A percentile compares a stretch with the other conserved stretches of the same genome.
Evolutionary conservation across 2,113 vertebrate genomes (phyloP).

Genomic region (Chaetodon trifascialis): DNA sequence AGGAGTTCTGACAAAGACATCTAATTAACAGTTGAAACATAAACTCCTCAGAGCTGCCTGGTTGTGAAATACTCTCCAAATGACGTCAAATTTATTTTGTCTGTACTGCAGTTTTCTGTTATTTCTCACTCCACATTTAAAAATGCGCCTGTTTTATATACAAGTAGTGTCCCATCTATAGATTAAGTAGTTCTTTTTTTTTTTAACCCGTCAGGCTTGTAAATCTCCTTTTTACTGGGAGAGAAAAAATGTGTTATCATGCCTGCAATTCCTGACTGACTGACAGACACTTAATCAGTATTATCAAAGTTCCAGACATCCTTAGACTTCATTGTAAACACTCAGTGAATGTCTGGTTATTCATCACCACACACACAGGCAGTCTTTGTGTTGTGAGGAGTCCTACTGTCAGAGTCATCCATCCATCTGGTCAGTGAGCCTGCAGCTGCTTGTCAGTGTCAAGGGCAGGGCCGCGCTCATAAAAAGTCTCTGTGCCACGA

Average conservation of each 20-base stretch:
- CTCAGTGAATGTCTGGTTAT: conserved; percentile 43
- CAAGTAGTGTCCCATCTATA: not conserved
- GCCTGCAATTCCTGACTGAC: conserved; percentile 2
- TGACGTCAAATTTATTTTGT: not conserved
- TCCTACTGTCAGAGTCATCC: conserved; percentile 35
- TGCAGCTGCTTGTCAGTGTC: conserved; percentile 61
- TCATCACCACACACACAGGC: conserved; percentile 53
- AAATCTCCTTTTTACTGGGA: not conserved
- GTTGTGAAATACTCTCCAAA: not conserved
- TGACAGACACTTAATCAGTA: conserved; percentile 13
- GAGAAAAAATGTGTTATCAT: not conserved
- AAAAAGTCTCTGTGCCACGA: conserved; percentile 22
- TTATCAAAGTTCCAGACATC: conserved; percentile 28
- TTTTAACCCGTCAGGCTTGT: not conserved
- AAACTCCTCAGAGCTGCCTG: not conserved
- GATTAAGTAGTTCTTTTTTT: not conserved
- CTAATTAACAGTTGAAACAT: not conserved
- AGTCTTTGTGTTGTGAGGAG: conserved; percentile 60
- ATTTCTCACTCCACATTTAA: not conserved
- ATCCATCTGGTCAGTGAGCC: conserved; percentile 49
- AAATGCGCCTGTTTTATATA: not conserved
- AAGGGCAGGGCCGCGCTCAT: conserved; percentile 19
- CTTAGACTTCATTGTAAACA: conserved; percentile 41
- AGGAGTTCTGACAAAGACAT: not conserved
- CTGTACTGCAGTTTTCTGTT: not conserved